Percentiles rank a stretch among this genome's conserved stretches.
phyloP scores from a whole-genome alignment of 2,113 vertebrate genomes.

The Hepsetus odoe region DNA sequence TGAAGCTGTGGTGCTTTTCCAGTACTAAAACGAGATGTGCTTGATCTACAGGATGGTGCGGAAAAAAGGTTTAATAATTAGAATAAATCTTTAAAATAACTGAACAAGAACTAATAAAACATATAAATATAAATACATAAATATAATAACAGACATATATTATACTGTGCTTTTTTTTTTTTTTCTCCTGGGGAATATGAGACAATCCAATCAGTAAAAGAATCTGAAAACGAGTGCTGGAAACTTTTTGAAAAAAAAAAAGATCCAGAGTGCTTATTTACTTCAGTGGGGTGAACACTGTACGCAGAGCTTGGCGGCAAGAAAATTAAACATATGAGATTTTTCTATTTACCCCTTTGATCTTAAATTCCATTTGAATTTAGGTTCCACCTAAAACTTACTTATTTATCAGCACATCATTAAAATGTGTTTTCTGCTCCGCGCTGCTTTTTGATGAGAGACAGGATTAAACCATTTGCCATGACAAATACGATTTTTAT shows the following conservation, averaged over 20 bases:
- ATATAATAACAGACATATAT: too few relatives aligned
- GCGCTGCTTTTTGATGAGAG: conserved; percentile 25
- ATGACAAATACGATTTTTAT: conserved; percentile 26
- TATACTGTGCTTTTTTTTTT: too few relatives aligned
- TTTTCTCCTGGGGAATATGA: too few relatives aligned
- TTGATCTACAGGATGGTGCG: background rate
- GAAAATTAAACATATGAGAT: conserved; percentile 19
- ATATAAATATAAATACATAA: too few relatives aligned
- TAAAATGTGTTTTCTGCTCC: conserved; percentile 27
- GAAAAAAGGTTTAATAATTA: too few relatives aligned
- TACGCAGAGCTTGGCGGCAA: conserved; percentile 4
- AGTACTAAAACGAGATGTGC: background rate
- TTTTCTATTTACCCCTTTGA: conserved; percentile 38
- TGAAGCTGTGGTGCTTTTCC: background rate
- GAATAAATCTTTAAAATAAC: too few relatives aligned
- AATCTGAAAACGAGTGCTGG: background rate
- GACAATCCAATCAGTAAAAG: too few relatives aligned
- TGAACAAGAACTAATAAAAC: background rate
- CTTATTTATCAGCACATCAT: conserved; percentile 53
- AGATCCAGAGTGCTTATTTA: background rate
- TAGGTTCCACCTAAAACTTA: conserved; percentile 48
- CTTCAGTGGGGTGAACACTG: background rate
- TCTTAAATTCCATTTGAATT: conserved; percentile 48
- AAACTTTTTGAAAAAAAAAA: background rate
- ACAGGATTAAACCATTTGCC: conserved; percentile 30